Base-by-base conservation (phyloP, 1,140 invertebrate species). In the Drosophila sechellia region DNA sequence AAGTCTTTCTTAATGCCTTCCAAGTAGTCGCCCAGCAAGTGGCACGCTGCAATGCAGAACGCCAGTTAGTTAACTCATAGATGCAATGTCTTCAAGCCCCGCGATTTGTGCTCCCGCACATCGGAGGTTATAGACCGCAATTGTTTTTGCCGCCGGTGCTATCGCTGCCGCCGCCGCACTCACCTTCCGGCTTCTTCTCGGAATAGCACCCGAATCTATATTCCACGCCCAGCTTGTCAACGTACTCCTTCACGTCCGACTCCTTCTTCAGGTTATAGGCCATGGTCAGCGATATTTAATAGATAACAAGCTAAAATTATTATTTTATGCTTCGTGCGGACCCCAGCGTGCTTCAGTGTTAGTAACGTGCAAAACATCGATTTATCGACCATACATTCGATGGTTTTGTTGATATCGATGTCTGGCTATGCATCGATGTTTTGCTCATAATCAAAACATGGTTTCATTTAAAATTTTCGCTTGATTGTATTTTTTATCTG, bases 121-220 rank as follows among this genome's bases (percentile, higher is more conserved):
- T 71, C 68, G 37, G 71, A 86, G 83, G 79, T 87, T 87, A 85
- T 84, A 80, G 53, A 31, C n/a, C 40, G 34, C 15, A 27, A 12
- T 10, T 25, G 53, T 63, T 61, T 10, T 57, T 58, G 37, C 6
- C 40, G 48, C 57, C 56, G 48, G 34, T 8, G 46, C 54, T 25
- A 37, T 37, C 5, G 17, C 50, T 8, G 54, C 40, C 34, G 37
- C 6, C 56, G 56, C 59, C 57, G 40, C 5, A 46, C 70, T 92
- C 92, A 96, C 96, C 96, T 93, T 97, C 96, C 12, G 96, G 94
- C 75, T 95, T 95, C 85, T 97, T 97, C 91, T 97, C 96, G 46
- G 94, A 94, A 68, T 95, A 97, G 93, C 98, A 99, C 40, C 97
- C 96, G 92, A 97, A 98, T 79, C 96, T 94, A 90, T 98, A 98